Percentiles rank a stretch among this genome's conserved stretches.
These are phyloP conservation scores for Nasua narica DNA, from an alignment of 2,797 vertebrate species.

Conservation along the genomic window DNA sequence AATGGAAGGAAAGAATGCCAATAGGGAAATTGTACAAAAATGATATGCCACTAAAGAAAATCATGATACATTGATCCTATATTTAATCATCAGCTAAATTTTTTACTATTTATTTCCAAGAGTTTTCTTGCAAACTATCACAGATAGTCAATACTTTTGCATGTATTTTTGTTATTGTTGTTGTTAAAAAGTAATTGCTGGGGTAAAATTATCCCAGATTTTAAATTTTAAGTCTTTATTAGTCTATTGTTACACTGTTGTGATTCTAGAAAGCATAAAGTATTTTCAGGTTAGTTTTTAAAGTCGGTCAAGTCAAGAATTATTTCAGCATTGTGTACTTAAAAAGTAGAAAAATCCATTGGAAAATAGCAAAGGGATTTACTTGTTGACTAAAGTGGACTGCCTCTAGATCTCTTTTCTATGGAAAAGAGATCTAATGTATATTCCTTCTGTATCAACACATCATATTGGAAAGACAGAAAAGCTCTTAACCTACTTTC, in stretches of 20 bases:
- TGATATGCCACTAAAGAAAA: neutral
- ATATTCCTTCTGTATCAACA: constrained; percentile 67
- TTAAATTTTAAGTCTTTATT: neutral
- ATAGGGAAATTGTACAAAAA: neutral
- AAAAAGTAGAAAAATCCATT: neutral
- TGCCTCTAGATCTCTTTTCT: neutral
- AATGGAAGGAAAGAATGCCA: neutral
- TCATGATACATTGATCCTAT: neutral
- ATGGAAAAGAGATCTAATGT: constrained; percentile 10
- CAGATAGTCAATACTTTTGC: neutral
- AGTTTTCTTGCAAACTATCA: neutral
- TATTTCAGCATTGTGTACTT: neutral
- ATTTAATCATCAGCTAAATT: neutral
- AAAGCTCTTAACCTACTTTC: constrained; percentile 84
- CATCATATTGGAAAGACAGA: constrained; percentile 61
- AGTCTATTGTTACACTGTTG: neutral
- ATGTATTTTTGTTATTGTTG: neutral
- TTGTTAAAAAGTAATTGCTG: neutral
- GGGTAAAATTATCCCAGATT: neutral
- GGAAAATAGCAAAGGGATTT: neutral
- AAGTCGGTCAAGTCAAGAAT: neutral
- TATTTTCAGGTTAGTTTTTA: neutral
- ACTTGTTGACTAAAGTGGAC: neutral
- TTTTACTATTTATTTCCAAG: neutral
- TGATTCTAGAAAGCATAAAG: constrained; percentile 4